Base-by-base conservation (phyloP, 2,888 invertebrate species). In the Epinotia ramella region DNA sequence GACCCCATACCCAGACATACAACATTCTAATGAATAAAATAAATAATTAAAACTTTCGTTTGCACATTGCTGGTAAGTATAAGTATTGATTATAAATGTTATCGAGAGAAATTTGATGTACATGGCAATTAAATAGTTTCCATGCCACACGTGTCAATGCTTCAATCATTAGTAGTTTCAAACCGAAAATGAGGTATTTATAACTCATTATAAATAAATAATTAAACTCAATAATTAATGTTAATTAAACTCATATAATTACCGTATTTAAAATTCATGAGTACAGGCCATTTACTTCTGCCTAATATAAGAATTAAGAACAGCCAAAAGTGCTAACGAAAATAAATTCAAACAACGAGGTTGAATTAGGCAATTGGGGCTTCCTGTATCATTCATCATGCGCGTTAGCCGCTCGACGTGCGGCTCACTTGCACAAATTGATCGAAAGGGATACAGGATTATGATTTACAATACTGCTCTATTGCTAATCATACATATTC, bases 291-390 rank as follows among this genome's bases (percentile, higher is more conserved):
- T 46, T 12, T 13, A 7, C 3, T 16, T 49, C 46, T 60, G 13
- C 81, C 78, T 79, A 76, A 81, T 80, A 78, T 86, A 84, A 84
- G 82, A 81, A 81, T 79, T 78, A 80, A 79, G 80, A 83, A 79
- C 79, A 80, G 82, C 83, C 80, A 86, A 86, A 86, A 86, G 86
- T 87, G 85, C 81, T 81, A 83, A 81, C 82, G 18, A 44, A 60
- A 57, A 57, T 62, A 77, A 74, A 70, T 77, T 77, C 33, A 74
- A 81, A 82, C 82, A 83, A 86, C 84, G 86, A 84, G 84, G 82
- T 86, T 87, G 84, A 87, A 84, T 87, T 85, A 84, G 83, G 84
- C 86, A 90, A 91, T 91, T 91, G 89, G 84, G 86, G 87, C 87
- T 89, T 92, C 91, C 91, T 86, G 79, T 73, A 76, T 68, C 73